Base-by-base conservation (phyloP, 2,113 vertebrate genomes). In the Channa maculata region DNA sequence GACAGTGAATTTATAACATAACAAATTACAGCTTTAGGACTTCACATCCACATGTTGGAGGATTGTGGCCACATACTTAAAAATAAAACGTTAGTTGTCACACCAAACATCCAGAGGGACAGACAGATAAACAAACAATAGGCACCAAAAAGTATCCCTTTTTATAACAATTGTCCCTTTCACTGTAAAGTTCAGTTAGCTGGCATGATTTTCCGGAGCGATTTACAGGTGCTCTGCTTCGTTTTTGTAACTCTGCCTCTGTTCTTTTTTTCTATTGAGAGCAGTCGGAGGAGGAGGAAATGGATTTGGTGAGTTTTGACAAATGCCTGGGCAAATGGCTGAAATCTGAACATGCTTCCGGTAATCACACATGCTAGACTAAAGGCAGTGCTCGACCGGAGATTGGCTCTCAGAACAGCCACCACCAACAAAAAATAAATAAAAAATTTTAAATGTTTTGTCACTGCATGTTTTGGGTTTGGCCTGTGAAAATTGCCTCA, bases 221-320 rank as follows among this genome's bases (percentile, higher is more conserved):
- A 64, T 79, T 68, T 71, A 57, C 5, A 73, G 61, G 13, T 14
- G 33, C 65, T 77, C 79, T 52, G 41, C 74, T 81, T 80, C 49
- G 68, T 84, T 65, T 73, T 74, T 90, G 78, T 92, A 90, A 87
- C 76, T 62, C 57, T 88, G 74, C 73, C 71, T 89, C 65, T 91
- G 79, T 81, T 92, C 61, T 88, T 89, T 78, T 89, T 80, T 91
- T 96, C 94, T 95, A 93, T 94, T 77, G 95, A 93, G 94, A 94
- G 92, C 97, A 99, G 97, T 96, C 96, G 86, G 97, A 98, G 95
- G 97, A 98, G 93, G 97, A 98, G 94, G 97, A 98, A 93, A 97
- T 98, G 96, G 96, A 97, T 92, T 95, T 98, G 97, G 97, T 99
- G 96, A 99, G 97, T 98, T 93, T 85, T 84, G 93, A 85, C 63